Evolutionary conservation across 2,113 vertebrate genomes (phyloP), one percentile per base, ranked within the genome.

Genomic region (Penelope pileata): DNA sequence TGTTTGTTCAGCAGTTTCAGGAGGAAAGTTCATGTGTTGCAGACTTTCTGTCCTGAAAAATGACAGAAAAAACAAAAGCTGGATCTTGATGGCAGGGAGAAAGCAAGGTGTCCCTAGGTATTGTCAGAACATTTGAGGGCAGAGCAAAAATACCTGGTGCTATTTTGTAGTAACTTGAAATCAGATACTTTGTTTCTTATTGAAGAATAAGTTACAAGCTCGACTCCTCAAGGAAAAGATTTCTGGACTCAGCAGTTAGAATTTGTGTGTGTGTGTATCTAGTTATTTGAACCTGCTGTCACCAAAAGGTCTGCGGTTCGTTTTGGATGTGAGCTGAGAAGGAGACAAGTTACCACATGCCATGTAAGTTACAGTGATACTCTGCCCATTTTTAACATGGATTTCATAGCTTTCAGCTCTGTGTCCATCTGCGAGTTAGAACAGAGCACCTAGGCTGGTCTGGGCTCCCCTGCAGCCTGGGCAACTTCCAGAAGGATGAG

Each of bases 401-500:
- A 38, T 90, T 86, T 83, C n/a, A 32, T 24, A 87, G 58, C 40
- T 90, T 87, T 90, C 64, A 85, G 40, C 21, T 85, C 88, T 91
- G 79, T 26, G 42, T 47, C 59, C 42, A 23, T 40, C 34, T 1
- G 36, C 27, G 26, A 72, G 7, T 68, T 92, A 48, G 29, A 64
- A 56, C 17, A 83, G 59, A 85, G 32, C 18, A 73, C n/a, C 29
- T 64, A 22, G 62, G 19, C 27, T 43, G 48, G 12, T 50, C 38
- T 53, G 30, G 36, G 43, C n/a, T 90, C 2, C 27, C 12, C 30
- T 84, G 17, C 51, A 45, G 9, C 34, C 26, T 68, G 63, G 32
- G 17, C 86, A 56, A 43, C 27, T 68, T 87, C 36, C 24, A 29
- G 26, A 69, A 56, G 29, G 47, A 19, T 47, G 16, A 56, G 15